A percentile compares a stretch with the other conserved stretches of the same genome.
Evolutionary conservation across 1,140 invertebrate species (phyloP).

Genomic region (Goniozus legneri): DNA sequence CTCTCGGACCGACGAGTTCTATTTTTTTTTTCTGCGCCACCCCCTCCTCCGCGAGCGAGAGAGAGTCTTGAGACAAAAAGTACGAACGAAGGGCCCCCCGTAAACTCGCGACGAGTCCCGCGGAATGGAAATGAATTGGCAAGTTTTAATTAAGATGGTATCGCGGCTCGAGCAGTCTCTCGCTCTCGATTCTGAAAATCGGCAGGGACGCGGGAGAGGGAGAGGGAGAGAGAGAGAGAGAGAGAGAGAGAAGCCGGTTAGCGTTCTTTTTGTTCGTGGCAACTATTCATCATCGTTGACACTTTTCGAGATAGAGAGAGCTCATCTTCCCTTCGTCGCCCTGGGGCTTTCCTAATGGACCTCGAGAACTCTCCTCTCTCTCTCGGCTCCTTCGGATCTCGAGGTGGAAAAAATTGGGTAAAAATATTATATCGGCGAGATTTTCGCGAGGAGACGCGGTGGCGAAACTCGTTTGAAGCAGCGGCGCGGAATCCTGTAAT

Average conservation of each 20-base stretch:
- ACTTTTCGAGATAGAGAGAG: slow-evolving; percentile 51
- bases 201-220: slow-evolving; percentile 14
- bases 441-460: too few species aligned
- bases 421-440: too few species aligned
- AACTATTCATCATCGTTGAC: slow-evolving; percentile 57
- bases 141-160: slow-evolving; percentile 58
- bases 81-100: slow-evolving; percentile 22
- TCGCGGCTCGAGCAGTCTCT: slow-evolving; percentile 31
- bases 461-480: too few species aligned
- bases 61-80: slow-evolving; percentile 43
- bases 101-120: not conserved
- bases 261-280: slow-evolving; percentile 55
- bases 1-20: slow-evolving; percentile 31
- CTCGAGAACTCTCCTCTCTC: slow-evolving; percentile 16
- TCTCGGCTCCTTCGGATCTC: slow-evolving; percentile 5
- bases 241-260: slow-evolving; percentile 36
- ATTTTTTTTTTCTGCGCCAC: slow-evolving; percentile 26
- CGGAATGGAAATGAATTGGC: slow-evolving; percentile 49
- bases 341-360: slow-evolving; percentile 50
- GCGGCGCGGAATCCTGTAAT: slow-evolving; percentile 19
- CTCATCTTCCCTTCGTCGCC: slow-evolving; percentile 23
- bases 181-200: slow-evolving; percentile 21
- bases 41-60: slow-evolving; percentile 23
- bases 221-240: slow-evolving; percentile 13
- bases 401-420: too few species aligned